A percentile compares a stretch with the other conserved stretches of the same genome.
Evolutionary conservation across 2,113 vertebrate genomes (phyloP).

Genomic region (Pitta sordida): DNA sequence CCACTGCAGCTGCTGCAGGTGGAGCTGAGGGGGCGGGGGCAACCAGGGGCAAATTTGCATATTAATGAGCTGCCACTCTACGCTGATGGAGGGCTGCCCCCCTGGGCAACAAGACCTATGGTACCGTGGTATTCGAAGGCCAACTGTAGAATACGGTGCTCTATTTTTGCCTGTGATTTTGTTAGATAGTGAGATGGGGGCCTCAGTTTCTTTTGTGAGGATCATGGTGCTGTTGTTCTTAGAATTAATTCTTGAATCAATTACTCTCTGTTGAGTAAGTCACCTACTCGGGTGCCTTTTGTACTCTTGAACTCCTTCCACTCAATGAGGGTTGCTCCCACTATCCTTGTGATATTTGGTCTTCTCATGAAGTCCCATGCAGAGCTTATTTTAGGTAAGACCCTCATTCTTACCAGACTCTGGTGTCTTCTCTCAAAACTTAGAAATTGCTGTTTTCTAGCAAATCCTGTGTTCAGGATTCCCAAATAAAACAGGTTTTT

Average conservation of each 20-base stretch:
- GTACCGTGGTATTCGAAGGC: too few relatives aligned
- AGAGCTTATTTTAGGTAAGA: neutral
- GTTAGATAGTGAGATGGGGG: neutral
- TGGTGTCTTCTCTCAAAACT: neutral
- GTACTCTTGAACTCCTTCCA: neutral
- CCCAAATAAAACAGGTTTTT: neutral
- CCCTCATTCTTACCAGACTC: neutral
- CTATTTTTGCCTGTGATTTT: neutral
- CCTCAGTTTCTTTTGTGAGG: neutral
- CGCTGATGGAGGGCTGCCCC: too few relatives aligned
- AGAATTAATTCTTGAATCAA: neutral
- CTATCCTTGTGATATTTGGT: neutral
- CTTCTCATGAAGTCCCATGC: neutral
- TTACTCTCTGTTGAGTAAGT: neutral
- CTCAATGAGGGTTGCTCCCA: neutral
- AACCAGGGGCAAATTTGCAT: too few relatives aligned
- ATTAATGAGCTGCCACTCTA: too few relatives aligned
- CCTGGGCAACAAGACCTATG: too few relatives aligned
- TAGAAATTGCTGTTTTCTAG: neutral
- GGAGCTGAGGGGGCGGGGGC: too few relatives aligned
- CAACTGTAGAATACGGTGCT: fast-evolving
- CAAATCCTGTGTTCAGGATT: neutral
- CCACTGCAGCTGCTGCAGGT: too few relatives aligned
- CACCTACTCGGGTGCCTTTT: neutral
- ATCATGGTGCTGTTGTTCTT: neutral